Conservation (phyloP, 2,888 invertebrate genomes). For the Lochmaea crataegi region DNA sequence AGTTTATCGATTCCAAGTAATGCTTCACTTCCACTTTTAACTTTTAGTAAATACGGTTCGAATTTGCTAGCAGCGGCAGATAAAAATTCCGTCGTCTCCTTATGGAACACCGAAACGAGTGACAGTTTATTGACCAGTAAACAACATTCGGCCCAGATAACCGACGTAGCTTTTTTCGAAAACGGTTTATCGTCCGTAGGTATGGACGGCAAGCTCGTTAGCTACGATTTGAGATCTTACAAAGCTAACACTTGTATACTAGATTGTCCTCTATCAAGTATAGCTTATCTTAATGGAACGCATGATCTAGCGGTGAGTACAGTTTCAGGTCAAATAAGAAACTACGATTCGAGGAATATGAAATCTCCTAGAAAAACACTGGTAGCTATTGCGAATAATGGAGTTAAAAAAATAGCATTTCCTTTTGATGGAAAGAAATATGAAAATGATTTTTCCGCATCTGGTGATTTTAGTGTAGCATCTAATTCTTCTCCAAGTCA, state of each 20-base stretch:
- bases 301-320: slow-evolving; percentile 51
- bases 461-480: slow-evolving; percentile 47
- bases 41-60: slow-evolving; percentile 44
- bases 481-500: slow-evolving; percentile 37
- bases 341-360: slow-evolving; percentile 52
- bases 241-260: slow-evolving; percentile 43
- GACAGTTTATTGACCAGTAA: slow-evolving; percentile 42
- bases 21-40: slow-evolving; percentile 46
- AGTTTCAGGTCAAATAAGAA: slow-evolving; percentile 49
- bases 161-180: slow-evolving; percentile 50
- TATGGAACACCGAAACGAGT: slow-evolving; percentile 51
- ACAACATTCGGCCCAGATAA: slow-evolving; percentile 46
- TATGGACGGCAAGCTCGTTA: slow-evolving; percentile 49
- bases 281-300: slow-evolving; percentile 46
- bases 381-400: slow-evolving; percentile 44
- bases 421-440: slow-evolving; percentile 27
- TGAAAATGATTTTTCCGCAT: slow-evolving; percentile 43
- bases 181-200: slow-evolving; percentile 49
- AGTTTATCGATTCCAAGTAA: slow-evolving; percentile 50
- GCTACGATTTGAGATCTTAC: slow-evolving; percentile 47
- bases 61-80: slow-evolving; percentile 48
- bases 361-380: slow-evolving; percentile 48
- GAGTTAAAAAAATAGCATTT: slow-evolving; percentile 51
- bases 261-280: slow-evolving; percentile 48
- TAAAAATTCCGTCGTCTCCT: slow-evolving; percentile 48